phyloP scores from a whole-genome alignment of 2,113 vertebrate species.

The Sylvia atricapilla region DNA sequence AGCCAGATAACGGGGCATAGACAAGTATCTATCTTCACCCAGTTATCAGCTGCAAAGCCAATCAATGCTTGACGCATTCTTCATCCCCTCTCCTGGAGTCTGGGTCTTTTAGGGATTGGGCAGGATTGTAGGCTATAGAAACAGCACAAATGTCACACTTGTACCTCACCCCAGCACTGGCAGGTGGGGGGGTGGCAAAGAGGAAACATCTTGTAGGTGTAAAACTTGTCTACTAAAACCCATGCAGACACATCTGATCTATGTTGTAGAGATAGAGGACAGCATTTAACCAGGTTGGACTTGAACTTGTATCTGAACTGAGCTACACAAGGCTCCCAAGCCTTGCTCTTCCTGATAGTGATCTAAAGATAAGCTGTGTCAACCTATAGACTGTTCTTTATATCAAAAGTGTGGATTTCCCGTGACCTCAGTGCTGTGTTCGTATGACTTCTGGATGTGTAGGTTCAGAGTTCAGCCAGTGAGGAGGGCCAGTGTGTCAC shows the following conservation, averaged over 20 bases:
- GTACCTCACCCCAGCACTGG: not conserved
- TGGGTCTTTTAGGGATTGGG: not conserved
- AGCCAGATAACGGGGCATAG: not conserved
- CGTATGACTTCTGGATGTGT: not conserved
- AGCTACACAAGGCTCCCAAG: not conserved
- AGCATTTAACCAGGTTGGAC: not conserved
- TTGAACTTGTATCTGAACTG: not conserved
- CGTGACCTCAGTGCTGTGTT: fast-evolving
- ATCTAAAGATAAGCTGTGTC: not conserved
- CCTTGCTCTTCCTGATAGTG: not conserved
- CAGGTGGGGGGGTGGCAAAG: not conserved
- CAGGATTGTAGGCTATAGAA: not conserved
- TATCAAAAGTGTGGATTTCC: not conserved
- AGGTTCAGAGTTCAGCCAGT: not conserved
- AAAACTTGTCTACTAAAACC: not conserved
- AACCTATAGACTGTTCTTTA: not conserved
- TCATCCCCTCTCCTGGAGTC: not conserved
- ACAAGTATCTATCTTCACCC: not conserved
- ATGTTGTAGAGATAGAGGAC: not conserved
- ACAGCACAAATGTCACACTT: not conserved
- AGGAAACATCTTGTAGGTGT: not conserved
- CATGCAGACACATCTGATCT: not conserved
- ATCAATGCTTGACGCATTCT: not conserved
- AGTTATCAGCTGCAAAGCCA: not conserved
- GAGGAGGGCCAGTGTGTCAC: not conserved